These are phyloP conservation scores for Argynnis bischoffii DNA, from an alignment of 2,888 invertebrate genomes.

Conservation along the genomic window DNA sequence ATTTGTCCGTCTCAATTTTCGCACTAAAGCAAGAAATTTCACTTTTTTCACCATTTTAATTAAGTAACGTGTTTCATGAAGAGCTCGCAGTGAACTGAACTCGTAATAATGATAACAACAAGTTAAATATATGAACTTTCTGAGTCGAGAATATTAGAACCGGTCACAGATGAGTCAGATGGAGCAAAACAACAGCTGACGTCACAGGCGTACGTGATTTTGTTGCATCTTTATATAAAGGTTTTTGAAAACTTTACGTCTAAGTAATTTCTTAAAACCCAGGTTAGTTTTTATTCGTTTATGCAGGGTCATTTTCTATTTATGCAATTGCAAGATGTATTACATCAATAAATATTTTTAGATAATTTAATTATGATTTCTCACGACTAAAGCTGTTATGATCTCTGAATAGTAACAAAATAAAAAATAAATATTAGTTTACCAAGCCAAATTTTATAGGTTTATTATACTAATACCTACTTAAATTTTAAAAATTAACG, in stretches of 20 bases:
- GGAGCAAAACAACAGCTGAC: conserved; percentile 39
- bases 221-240: conserved; percentile 7
- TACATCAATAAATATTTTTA: no score
- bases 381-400: no score
- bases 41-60: conserved; percentile 41
- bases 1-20: conserved; percentile 32
- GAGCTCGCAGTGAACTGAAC: conserved; percentile 51
- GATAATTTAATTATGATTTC: no score
- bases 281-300: conserved; percentile 1
- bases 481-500: no score
- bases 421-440: no score
- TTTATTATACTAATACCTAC: no score
- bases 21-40: conserved; percentile 34
- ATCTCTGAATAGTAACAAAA: no score
- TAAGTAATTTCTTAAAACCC: conserved; percentile 3
- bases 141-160: conserved; percentile 51
- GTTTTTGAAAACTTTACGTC: conserved; percentile 8
- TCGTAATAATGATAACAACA: conserved; percentile 48
- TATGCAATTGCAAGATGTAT: no score
- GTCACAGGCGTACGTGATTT: conserved; percentile 43
- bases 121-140: conserved; percentile 49
- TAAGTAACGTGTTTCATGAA: conserved; percentile 46
- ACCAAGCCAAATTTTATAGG: no score
- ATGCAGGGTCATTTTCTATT: no score
- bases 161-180: conserved; percentile 50